Evolutionary conservation across 1,140 invertebrate species (phyloP).

Genomic region (Ips nitidus): DNA sequence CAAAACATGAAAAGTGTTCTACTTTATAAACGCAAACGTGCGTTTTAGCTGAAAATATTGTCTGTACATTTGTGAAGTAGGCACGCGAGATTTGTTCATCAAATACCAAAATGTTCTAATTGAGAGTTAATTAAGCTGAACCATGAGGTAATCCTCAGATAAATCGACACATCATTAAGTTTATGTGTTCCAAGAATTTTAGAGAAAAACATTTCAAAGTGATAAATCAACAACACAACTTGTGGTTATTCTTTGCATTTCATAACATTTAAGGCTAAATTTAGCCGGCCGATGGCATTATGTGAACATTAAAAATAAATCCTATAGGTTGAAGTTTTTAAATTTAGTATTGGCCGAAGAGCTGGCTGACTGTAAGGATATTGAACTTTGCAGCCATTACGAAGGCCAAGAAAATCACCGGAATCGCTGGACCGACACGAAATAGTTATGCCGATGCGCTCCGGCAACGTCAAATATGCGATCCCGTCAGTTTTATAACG

Average conservation of each 20-base stretch:
- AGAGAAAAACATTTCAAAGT: neutral
- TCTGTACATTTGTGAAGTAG: neutral
- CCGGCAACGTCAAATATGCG: conserved; percentile 16
- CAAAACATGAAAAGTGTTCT: neutral
- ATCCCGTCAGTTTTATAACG: conserved; percentile 21
- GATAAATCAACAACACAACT: neutral
- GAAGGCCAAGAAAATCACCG: conserved; percentile 26
- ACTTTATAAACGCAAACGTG: neutral
- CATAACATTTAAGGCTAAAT: neutral
- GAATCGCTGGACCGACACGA: conserved; percentile 15
- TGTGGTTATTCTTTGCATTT: neutral
- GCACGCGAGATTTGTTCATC: neutral
- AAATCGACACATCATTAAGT: neutral
- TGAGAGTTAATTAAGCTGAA: too few species aligned
- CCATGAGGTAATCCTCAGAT: too few species aligned
- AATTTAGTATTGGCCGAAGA: too few species aligned
- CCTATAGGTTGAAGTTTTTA: neutral
- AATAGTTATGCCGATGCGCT: conserved; percentile 22
- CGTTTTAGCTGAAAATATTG: neutral
- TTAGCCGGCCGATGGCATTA: neutral
- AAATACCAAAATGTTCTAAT: neutral
- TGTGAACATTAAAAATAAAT: neutral
- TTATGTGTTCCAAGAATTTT: neutral
- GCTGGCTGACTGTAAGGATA: conserved; percentile 3
- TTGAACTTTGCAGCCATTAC: conserved; percentile 21